phyloP scores from a whole-genome alignment of 2,797 vertebrate species.

The Pogoniulus pusillus region DNA sequence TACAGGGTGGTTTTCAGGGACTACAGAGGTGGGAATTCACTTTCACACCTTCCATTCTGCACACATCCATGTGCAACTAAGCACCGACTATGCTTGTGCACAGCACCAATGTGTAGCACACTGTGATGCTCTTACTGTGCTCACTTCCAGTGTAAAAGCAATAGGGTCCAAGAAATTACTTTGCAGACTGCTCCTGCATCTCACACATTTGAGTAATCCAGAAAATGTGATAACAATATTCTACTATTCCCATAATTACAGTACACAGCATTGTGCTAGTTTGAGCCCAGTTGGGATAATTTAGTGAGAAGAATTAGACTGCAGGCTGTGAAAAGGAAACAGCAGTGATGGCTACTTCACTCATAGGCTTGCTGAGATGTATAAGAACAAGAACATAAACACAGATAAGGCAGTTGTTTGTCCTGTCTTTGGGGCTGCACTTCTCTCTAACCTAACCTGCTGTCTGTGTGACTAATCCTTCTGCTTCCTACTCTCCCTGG shows the following conservation, averaged over 20 bases:
- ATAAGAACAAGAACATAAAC: no score
- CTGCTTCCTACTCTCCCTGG: no score
- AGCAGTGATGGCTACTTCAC: no score
- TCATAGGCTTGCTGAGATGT: no score
- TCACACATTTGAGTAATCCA: background rate
- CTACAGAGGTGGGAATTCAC: background rate
- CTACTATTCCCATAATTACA: background rate
- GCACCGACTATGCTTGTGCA: background rate
- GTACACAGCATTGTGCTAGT: no score
- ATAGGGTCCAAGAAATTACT: background rate
- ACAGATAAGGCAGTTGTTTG: no score
- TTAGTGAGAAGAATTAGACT: no score
- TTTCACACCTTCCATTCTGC: fast-evolving
- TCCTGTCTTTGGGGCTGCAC: no score
- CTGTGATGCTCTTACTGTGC: background rate
- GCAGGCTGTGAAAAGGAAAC: no score
- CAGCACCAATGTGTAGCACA: background rate
- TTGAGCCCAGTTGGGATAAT: no score
- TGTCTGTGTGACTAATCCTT: no score
- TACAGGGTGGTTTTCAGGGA: background rate
- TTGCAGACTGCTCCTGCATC: background rate
- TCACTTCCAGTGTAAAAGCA: background rate
- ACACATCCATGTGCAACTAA: background rate
- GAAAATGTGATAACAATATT: background rate
- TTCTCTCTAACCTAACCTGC: no score